phyloP scores from a whole-genome alignment of 1,140 invertebrate species.

The Drosophila serrata region DNA sequence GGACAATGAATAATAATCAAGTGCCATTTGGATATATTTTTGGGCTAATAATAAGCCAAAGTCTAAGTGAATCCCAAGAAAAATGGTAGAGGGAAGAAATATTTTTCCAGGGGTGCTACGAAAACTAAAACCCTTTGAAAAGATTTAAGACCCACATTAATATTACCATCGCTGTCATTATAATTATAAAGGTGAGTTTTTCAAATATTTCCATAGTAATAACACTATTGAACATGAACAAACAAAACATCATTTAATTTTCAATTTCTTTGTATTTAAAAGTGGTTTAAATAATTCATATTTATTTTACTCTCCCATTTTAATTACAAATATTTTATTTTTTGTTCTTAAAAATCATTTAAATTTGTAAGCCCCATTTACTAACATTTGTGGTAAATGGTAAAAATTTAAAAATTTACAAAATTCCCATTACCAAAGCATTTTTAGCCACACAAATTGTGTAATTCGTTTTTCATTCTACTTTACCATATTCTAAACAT shows the following conservation, averaged over 20 bases:
- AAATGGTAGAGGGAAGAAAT: not conserved
- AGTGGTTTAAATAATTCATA: not conserved
- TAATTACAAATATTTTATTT: not conserved
- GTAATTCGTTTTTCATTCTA: slow-evolving; percentile 15
- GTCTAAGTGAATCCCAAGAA: not conserved
- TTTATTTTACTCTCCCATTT: too few relatives aligned
- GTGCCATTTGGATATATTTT: slow-evolving; percentile 72
- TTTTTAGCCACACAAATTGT: slow-evolving; percentile 2
- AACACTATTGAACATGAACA: not conserved
- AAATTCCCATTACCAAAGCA: not conserved
- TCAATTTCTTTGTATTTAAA: not conserved
- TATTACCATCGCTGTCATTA: too few relatives aligned
- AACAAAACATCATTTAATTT: not conserved
- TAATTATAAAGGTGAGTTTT: too few relatives aligned
- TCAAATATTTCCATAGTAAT: not conserved
- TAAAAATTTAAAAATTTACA: not conserved
- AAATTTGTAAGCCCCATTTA: not conserved
- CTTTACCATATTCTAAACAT: slow-evolving; percentile 8
- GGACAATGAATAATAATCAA: slow-evolving; percentile 82
- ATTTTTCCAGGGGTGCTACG: not conserved
- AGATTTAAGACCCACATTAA: too few relatives aligned
- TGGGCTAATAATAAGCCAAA: slow-evolving; percentile 66
- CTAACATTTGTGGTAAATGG: not conserved
- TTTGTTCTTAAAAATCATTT: not conserved
- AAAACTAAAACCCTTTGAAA: too few relatives aligned